phyloP scores from a whole-genome alignment of 2,888 invertebrate genomes.

The Apotomis turbidana region DNA sequence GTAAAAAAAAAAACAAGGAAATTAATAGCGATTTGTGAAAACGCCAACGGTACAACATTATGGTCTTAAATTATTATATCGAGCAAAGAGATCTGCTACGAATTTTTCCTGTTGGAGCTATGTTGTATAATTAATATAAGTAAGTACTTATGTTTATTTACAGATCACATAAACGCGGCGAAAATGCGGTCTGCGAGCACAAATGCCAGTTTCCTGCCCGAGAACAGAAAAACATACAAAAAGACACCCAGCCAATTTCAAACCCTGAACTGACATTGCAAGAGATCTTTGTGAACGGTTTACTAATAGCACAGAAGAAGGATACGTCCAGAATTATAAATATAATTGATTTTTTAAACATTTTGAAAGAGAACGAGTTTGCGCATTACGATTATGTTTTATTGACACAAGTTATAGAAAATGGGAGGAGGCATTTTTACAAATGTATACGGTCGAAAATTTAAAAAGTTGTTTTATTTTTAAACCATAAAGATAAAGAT shows the following conservation, averaged over 20 bases:
- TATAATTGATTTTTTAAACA: constrained; percentile 10
- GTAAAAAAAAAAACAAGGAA: too few relatives aligned
- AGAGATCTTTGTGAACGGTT: constrained; percentile 19
- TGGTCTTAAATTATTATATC: too few relatives aligned
- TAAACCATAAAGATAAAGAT: too few relatives aligned
- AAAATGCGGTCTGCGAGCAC: background rate
- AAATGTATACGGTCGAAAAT: constrained; percentile 44
- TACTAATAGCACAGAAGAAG: constrained; percentile 1
- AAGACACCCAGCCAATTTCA: background rate
- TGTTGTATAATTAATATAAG: too few relatives aligned
- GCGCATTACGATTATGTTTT: constrained; percentile 39
- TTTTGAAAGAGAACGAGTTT: constrained; percentile 10
- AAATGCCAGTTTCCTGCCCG: background rate
- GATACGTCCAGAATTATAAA: background rate
- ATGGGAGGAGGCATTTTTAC: constrained; percentile 22
- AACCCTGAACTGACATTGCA: background rate
- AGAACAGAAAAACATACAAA: background rate
- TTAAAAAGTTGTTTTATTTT: constrained; percentile 25
- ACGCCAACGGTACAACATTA: too few relatives aligned
- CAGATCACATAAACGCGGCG: background rate
- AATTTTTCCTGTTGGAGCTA: too few relatives aligned
- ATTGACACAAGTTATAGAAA: constrained; percentile 29
- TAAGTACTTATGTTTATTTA: background rate
- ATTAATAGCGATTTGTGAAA: too few relatives aligned
- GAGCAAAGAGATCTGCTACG: too few relatives aligned